phyloP scores from a whole-genome alignment of 2,113 vertebrate genomes.

The Agapornis roseicollis region DNA sequence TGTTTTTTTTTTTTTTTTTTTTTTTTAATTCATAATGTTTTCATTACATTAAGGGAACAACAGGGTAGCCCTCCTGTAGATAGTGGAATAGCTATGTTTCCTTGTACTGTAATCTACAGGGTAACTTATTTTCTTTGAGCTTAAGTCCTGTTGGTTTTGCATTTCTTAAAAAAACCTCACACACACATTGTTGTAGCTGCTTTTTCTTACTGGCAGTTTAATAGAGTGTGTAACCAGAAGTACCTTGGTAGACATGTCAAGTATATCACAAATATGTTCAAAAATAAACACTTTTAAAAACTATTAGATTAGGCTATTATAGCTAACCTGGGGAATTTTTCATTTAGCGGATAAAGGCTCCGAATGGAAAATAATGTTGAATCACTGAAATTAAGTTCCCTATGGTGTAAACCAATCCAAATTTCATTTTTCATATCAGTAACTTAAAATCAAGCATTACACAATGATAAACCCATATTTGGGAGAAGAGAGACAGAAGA shows the following conservation, averaged over 20 bases:
- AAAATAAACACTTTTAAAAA: constrained; percentile 1
- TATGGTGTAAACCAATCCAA: neutral
- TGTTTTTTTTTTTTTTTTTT: constrained; percentile 40
- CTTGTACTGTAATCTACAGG: neutral
- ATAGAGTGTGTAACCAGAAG: neutral
- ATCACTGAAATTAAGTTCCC: neutral
- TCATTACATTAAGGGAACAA: constrained; percentile 53
- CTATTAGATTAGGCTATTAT: neutral
- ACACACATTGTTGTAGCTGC: neutral
- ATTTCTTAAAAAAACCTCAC: neutral
- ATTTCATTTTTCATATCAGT: neutral
- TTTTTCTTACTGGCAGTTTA: neutral
- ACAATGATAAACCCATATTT: neutral
- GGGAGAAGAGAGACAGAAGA: neutral
- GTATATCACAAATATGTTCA: neutral
- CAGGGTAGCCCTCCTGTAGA: constrained; percentile 48
- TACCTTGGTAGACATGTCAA: neutral
- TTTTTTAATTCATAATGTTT: constrained; percentile 58
- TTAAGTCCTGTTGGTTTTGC: neutral
- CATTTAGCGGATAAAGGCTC: neutral
- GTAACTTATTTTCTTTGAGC: constrained; percentile 8
- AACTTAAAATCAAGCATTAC: neutral
- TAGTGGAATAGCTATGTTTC: neutral
- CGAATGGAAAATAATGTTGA: neutral
- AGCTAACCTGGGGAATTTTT: neutral